Base-by-base conservation (phyloP, 64 coral and sea anemone species). In the Hydrozoanthus tunicans region DNA sequence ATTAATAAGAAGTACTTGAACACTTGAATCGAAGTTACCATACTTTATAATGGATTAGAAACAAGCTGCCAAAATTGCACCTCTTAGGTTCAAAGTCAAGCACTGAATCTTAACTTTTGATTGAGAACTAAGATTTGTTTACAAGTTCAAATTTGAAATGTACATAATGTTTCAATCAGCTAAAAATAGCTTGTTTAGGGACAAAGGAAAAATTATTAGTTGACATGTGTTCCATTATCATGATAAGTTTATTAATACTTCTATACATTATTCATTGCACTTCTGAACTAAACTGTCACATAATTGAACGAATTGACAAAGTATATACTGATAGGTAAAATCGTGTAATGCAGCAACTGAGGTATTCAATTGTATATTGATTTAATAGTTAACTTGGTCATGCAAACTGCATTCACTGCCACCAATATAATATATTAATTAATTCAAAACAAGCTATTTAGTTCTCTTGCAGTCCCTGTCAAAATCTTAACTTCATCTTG, bases 81-180 rank as follows among this genome's bases (percentile, higher is more conserved):
- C 63, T 55, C 9, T 13, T 15, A 82, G 58, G 43, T 63, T 14
- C 43, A 51, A 82, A 62, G 79, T 81, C 60, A 83, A 51, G 32
- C 27, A 11, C 64, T 67, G 51, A 15, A 23, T 71, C 62, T 71
- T 58, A 68, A 52, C 17, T 25, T 86, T 53, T 86, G 65, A 58
- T 72, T 7, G 17, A 53, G 58, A 86, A 66, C 27, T 11, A 43
- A n/a, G 53, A 14, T 62, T 51, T 81, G 82, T 86, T 86, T 86
- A 81, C 79, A 81, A 81, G 78, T 26, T 80, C 1, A 80, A 80
- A 60, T 81, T 63, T 81, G 32, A 5, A 14, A 62, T 61, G 58
- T 81, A 62, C 58, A 81, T 27, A 81, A 51, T 62, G 59, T 15
- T 61, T 80, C 3, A 14, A 32, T 62, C 0, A 62, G 79, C 79